These are phyloP conservation scores for Thamnophis elegans DNA, from an alignment of 2,797 vertebrate genomes.

Conservation along the genomic window DNA sequence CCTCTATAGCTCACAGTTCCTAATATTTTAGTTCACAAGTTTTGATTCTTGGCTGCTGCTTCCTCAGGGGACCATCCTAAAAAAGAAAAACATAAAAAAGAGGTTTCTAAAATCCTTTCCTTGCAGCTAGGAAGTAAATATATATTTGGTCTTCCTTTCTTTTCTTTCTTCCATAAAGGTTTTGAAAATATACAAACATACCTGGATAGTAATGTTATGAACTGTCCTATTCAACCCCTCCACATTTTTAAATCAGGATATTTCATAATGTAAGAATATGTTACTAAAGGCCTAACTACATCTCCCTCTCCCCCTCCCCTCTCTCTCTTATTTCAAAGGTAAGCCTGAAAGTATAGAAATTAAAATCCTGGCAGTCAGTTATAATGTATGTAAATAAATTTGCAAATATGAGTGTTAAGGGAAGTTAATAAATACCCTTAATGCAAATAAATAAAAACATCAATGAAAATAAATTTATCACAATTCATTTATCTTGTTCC, in stretches of 20 bases:
- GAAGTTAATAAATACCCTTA: background rate
- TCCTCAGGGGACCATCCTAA: background rate
- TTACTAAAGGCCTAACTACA: background rate
- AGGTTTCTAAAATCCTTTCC: background rate
- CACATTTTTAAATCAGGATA: background rate
- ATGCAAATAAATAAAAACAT: background rate
- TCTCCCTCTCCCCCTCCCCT: background rate
- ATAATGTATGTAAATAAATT: background rate
- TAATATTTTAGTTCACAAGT: slow-evolving; percentile 5
- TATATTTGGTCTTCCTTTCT: background rate
- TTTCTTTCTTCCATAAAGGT: background rate
- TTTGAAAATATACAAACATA: background rate
- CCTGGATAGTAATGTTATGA: background rate
- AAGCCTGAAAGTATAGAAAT: background rate
- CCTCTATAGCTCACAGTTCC: background rate
- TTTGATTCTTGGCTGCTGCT: background rate
- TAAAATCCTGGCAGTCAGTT: background rate
- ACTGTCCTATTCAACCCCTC: background rate
- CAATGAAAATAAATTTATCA: background rate
- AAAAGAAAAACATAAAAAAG: background rate
- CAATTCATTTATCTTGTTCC: background rate
- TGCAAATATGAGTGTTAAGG: background rate
- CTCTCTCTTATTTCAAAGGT: background rate
- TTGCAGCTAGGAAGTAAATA: background rate
- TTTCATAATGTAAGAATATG: background rate